phyloP scores from a whole-genome alignment of 2,113 vertebrate genomes.

The Uropsilus gracilis region DNA sequence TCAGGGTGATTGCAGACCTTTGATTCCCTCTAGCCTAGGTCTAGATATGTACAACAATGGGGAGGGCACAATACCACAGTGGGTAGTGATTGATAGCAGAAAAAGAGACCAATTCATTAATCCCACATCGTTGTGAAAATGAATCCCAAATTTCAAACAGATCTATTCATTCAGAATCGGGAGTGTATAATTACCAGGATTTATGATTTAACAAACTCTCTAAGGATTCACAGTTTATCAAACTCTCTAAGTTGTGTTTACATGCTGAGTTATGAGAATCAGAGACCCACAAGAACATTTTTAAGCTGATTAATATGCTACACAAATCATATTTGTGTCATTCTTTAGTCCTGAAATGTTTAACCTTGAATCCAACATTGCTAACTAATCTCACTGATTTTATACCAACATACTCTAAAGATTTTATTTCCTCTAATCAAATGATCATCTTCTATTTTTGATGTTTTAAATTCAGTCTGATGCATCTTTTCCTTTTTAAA shows the following conservation, averaged over 20 bases:
- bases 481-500: background rate
- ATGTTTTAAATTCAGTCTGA: background rate
- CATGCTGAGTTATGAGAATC: background rate
- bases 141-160: background rate
- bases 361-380: background rate
- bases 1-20: no score
- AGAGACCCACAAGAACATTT: conserved; percentile 24
- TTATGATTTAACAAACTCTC: background rate
- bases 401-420: background rate
- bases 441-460: background rate
- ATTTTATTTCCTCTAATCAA: background rate
- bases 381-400: background rate
- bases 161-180: background rate
- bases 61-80: no score
- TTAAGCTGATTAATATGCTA: background rate
- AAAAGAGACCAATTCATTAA: no score
- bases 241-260: background rate
- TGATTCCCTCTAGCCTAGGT: no score
- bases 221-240: background rate
- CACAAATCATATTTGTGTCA: background rate
- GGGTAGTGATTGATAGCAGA: no score
- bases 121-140: no score
- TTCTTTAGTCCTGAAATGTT: conserved; percentile 12
- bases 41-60: no score
- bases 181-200: background rate